Base-by-base conservation (phyloP, 2,797 vertebrate genomes). In the Eulemur rubriventer region DNA sequence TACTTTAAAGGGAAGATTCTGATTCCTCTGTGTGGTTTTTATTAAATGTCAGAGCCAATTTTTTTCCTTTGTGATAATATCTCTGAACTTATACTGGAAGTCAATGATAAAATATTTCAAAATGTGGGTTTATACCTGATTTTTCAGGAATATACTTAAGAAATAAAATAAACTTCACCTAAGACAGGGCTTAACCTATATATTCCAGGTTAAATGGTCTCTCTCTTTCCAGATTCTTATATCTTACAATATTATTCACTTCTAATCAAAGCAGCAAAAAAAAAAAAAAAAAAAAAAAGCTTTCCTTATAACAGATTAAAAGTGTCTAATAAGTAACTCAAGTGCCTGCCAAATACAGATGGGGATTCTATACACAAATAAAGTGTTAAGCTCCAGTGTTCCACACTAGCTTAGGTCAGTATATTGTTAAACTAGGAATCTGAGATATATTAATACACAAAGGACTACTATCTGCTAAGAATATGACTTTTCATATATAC, bases 101-200 rank as follows among this genome's bases (percentile, higher is more conserved):
- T 46, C 61, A 86, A 65, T 18, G 28, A 93, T 50, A 90, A 86
- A 94, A 82, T 48, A 90, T 76, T 86, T 93, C 18, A 72, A 85
- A 79, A 85, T 75, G 8, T 88, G 57, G 22, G 22, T 57, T 82
- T 70, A 93, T 4, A 57, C 5, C 16, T 17, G 78, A 24, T 30
- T 87, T 92, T 93, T 81, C 59, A 95, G 8, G 5, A 75, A 46
- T 16, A 5, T 52, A 52, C 22, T 50, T 92, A 91, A 72, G 52
- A 91, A 59, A 46, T 65, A 73, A 92, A 82, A 89, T 79, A 84
- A 91, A 59, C 14, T 43, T 70, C 57, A 89, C 17, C 8, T n/a
- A 65, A 88, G 52, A 63, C 88, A 87, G 43, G 12, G 43, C 12
- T 52, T 75, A 85, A 82, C 4, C 38, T 17, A 65, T 63, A 73